These are phyloP conservation scores for Pseudopipra pipra DNA, from an alignment of 2,113 vertebrate species.

Conservation along the genomic window DNA sequence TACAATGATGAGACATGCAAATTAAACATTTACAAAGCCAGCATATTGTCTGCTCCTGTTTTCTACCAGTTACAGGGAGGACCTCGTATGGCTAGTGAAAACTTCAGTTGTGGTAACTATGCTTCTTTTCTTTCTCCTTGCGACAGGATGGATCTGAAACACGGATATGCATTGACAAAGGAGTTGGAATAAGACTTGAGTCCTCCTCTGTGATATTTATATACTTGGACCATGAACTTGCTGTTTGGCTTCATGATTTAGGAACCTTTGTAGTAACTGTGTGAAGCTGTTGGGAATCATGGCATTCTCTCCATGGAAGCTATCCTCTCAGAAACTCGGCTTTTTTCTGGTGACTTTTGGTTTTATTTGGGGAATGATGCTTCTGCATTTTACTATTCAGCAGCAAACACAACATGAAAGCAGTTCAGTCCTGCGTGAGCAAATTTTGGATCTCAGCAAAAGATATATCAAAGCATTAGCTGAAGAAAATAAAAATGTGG, in stretches of 20 bases:
- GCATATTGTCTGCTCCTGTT: not conserved
- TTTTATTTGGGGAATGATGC: conserved; percentile 99
- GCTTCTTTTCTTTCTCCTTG: not conserved
- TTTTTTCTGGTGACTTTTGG: conserved; percentile 98
- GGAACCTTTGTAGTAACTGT: conserved; percentile 8
- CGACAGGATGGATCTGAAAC: conserved; percentile 73
- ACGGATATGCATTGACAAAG: conserved; percentile 46
- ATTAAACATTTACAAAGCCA: not conserved
- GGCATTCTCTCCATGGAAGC: conserved; percentile 92
- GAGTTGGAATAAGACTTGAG: conserved; percentile 55
- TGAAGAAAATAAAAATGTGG: conserved; percentile 94
- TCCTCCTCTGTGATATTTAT: conserved; percentile 18
- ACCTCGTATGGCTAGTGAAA: not conserved
- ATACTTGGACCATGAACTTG: conserved; percentile 73
- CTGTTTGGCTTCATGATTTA: conserved; percentile 42
- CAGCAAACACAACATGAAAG: conserved; percentile 93
- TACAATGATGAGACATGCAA: not conserved
- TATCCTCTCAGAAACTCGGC: conserved; percentile 97
- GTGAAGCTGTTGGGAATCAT: conserved; percentile 73
- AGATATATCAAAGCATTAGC: conserved; percentile 97
- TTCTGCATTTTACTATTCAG: conserved; percentile 98
- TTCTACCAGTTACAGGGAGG: not conserved
- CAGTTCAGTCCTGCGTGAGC: conserved; percentile 90
- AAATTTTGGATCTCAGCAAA: conserved; percentile 98
- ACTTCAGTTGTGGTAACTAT: not conserved